A percentile compares a stretch with the other conserved stretches of the same genome.
Conservation (phyloP, 2,113 vertebrate species). For the Hypocryptadius cinnamomeus region DNA sequence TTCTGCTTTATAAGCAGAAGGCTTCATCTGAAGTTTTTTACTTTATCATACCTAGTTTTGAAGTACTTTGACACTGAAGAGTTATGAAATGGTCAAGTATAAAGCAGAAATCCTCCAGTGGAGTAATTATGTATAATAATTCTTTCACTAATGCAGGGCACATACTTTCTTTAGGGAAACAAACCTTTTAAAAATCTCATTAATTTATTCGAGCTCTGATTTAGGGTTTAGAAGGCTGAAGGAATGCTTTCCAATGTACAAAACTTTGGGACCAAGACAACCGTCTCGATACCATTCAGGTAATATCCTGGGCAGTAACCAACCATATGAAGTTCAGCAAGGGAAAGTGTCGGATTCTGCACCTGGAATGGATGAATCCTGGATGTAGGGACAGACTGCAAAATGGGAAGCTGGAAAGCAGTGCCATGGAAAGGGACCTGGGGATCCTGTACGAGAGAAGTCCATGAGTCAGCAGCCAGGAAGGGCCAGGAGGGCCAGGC, state of each 20-base stretch:
- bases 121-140: background rate
- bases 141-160: background rate
- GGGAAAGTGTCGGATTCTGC: accelerated
- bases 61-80: background rate
- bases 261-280: background rate
- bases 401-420: background rate
- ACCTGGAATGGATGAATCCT: too few relatives aligned
- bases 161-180: background rate
- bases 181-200: background rate
- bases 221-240: background rate
- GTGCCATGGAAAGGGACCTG: background rate
- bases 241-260: background rate
- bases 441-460: too few relatives aligned
- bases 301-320: background rate
- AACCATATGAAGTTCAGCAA: background rate
- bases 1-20: slow-evolving; percentile 8
- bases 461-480: background rate
- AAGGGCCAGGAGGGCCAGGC: accelerated
- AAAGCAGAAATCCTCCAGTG: background rate
- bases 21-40: background rate
- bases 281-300: accelerated
- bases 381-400: background rate
- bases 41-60: background rate
- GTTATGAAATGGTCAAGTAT: background rate
- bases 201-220: background rate